Conservation (phyloP, 2,888 invertebrate species). For the Arrhopalites spinosus region DNA sequence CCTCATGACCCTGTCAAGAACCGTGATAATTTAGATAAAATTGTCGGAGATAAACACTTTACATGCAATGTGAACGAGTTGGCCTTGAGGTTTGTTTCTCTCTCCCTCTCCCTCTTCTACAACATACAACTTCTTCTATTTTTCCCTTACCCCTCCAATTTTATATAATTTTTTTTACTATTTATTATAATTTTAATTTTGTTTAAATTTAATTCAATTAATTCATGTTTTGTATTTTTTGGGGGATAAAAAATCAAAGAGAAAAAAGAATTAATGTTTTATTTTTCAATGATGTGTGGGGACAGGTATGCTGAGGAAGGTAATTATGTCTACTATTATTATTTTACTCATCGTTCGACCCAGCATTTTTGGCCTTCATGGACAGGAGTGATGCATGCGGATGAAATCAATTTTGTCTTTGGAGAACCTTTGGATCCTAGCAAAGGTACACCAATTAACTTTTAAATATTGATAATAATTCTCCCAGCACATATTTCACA, state of each 20-base stretch:
- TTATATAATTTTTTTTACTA: too few relatives aligned
- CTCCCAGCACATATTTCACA: too few relatives aligned
- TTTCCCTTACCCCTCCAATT: background rate
- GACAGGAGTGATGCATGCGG: constrained; percentile 95
- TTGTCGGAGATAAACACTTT: constrained; percentile 93
- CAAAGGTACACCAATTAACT: too few relatives aligned
- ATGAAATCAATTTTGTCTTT: constrained; percentile 92
- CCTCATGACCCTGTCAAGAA: constrained; percentile 83
- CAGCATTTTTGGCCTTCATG: constrained; percentile 90
- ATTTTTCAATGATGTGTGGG: background rate
- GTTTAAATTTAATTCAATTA: too few relatives aligned
- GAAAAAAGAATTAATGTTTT: background rate
- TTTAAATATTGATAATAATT: too few relatives aligned
- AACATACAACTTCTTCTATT: constrained; percentile 16
- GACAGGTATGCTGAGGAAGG: constrained; percentile 80
- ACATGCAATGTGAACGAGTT: constrained; percentile 94
- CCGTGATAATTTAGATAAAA: constrained; percentile 83
- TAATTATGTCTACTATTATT: constrained; percentile 88
- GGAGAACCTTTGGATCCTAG: constrained; percentile 73
- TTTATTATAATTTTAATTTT: too few relatives aligned
- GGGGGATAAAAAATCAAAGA: background rate
- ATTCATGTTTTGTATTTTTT: too few relatives aligned
- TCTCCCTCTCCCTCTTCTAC: background rate
- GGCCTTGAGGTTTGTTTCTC: constrained; percentile 63
- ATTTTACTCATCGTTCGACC: constrained; percentile 83